Percentiles rank a stretch among this genome's conserved stretches.
Conservation (phyloP, 2,797 vertebrate genomes). For the Eleutherodactylus coqui region DNA sequence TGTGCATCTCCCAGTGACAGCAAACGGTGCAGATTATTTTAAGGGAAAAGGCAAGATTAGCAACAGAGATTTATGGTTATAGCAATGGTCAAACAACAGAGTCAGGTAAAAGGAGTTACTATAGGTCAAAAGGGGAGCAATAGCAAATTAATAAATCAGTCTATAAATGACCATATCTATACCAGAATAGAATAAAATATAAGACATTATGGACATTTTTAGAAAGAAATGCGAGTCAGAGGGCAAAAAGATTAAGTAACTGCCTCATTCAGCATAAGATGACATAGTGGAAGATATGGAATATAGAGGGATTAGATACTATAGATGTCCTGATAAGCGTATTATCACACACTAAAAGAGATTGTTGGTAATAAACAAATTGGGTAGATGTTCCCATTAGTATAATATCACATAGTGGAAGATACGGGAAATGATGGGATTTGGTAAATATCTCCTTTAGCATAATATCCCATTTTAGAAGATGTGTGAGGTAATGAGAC, state of each 20-base stretch:
- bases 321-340: neutral
- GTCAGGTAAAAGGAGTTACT: neutral
- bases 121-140: neutral
- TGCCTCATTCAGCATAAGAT: neutral
- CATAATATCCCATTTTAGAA: no score
- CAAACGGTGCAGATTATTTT: constrained; percentile 13
- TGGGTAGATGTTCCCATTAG: neutral
- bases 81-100: neutral
- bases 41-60: neutral
- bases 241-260: neutral
- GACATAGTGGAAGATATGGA: neutral
- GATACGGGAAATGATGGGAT: no score
- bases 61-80: neutral
- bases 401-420: no score
- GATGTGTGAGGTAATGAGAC: no score
- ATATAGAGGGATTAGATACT: neutral
- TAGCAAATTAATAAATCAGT: neutral
- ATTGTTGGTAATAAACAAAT: no score
- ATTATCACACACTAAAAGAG: neutral
- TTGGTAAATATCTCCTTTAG: no score
- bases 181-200: neutral
- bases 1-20: constrained; percentile 3
- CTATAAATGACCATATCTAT: neutral
- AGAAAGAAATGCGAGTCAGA: neutral
- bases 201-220: neutral